Base-by-base conservation (phyloP, 2,797 vertebrate genomes). In the Brachyalestes nurse region DNA sequence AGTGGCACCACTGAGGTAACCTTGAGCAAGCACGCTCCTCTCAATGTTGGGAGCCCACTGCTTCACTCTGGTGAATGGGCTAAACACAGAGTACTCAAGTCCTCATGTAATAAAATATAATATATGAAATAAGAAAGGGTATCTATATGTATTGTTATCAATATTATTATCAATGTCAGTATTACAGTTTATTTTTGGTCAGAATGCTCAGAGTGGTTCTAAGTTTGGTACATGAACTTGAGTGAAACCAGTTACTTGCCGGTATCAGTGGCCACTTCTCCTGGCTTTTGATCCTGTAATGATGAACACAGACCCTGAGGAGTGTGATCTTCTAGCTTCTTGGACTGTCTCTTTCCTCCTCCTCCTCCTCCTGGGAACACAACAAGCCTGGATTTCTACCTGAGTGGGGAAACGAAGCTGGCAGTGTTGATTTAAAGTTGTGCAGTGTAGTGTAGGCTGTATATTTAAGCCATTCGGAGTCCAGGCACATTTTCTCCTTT, bases 231-330 rank as follows among this genome's bases (percentile, higher is more conserved):
- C 42, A 42, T 9, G 42, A 42, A 42, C 42, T 6, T 0, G 5
- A 42, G 42, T 9, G 42, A 5, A 42, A 42, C 42, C 42, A 5
- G 42, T 42, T 6, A 6, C 42, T 5, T 42, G 42, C 5, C 5
- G 42, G 42, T 42, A 16, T 8, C 53, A 34, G 25, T 34, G 42
- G 40, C 17, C 21, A 13, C 51, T 57, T 62, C 47, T 51, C 47
- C 23, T 72, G 60, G 40, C 62, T 81, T 17, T 10, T 74, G 64
- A 14, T 58, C 53, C 45, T 75, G 25, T 85, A 85, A 87, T 77
- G 82, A 74, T 79, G 42, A 84, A 72, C 61, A 67, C 86, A 85
- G 86, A 80, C 49, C 75, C 72, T 66, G 70, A 76, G 38, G 61
- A 84, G 72, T 58, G 80, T 60, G 34, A 34, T 67, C 49, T 53